Conservation (phyloP, 2,888 invertebrate species). For the Biston betularia region DNA sequence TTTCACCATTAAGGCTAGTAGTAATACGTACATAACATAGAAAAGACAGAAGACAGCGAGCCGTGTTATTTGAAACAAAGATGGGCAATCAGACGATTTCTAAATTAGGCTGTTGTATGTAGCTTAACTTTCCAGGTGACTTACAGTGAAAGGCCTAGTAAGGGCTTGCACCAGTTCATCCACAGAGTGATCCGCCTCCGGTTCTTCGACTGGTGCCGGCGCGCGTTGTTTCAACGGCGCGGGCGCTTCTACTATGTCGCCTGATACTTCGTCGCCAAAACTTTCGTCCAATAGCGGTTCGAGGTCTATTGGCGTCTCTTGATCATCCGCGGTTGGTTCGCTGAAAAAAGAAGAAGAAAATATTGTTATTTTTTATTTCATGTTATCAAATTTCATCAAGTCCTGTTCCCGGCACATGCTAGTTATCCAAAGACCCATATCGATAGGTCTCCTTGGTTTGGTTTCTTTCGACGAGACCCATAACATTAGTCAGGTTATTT, state of each 20-base stretch:
- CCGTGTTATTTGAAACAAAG: no score
- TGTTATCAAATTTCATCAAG: no score
- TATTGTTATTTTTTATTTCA: not conserved
- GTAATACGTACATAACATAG: no score
- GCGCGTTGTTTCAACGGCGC: conserved; percentile 69
- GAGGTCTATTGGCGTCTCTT: conserved; percentile 67
- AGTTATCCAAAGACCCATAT: no score
- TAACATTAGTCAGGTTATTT: no score
- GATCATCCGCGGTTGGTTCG: conserved; percentile 75
- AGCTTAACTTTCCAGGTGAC: conserved; percentile 33
- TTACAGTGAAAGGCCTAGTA: conserved; percentile 80
- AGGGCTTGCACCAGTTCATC: conserved; percentile 80
- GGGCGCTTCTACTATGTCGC: conserved; percentile 75
- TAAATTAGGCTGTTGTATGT: not conserved
- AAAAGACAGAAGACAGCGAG: no score
- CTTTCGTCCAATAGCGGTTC: conserved; percentile 75
- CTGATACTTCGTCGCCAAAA: conserved; percentile 78
- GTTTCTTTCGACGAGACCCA: no score
- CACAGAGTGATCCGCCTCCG: conserved; percentile 71
- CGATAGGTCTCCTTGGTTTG: no score
- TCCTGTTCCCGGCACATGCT: no score
- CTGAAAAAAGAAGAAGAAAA: conserved; percentile 51
- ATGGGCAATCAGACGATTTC: no score
- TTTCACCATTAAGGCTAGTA: no score
- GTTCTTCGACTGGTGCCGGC: conserved; percentile 71